Evolutionary conservation across 2,113 vertebrate genomes (phyloP).

Genomic region (Oreotrochilus melanogaster): DNA sequence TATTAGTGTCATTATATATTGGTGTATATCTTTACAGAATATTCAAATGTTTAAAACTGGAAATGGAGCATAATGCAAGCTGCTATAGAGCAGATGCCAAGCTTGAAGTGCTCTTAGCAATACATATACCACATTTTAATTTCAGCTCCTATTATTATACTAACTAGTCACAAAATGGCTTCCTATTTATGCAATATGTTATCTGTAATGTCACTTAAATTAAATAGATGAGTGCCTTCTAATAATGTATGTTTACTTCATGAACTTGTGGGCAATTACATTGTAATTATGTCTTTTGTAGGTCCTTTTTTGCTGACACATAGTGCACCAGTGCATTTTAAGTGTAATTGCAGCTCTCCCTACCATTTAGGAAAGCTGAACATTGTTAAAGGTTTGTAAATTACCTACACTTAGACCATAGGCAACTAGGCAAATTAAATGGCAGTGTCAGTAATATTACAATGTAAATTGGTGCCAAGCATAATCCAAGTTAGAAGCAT

Average conservation of each 20-base stretch:
- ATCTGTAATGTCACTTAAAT: constrained; percentile 81
- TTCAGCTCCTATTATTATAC: constrained; percentile 78
- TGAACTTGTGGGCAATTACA: constrained; percentile 84
- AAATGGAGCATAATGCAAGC: constrained; percentile 54
- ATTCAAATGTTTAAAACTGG: constrained; percentile 57
- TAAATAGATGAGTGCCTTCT: constrained; percentile 81
- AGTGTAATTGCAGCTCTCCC: constrained; percentile 83
- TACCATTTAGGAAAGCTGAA: constrained; percentile 81
- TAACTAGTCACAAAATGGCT: constrained; percentile 80
- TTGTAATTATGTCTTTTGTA: constrained; percentile 85
- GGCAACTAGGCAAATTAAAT: constrained; percentile 79
- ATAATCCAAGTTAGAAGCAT: constrained; percentile 69
- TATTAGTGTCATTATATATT: background rate
- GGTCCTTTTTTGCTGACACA: constrained; percentile 82
- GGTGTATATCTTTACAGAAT: constrained; percentile 30
- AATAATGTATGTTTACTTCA: constrained; percentile 86
- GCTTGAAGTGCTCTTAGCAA: constrained; percentile 71
- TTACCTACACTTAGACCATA: constrained; percentile 84
- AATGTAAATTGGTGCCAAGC: constrained; percentile 71
- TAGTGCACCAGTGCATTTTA: constrained; percentile 79
- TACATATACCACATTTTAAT: constrained; percentile 76
- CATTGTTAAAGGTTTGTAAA: constrained; percentile 83
- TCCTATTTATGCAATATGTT: constrained; percentile 81
- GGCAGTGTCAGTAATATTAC: constrained; percentile 78
- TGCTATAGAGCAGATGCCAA: constrained; percentile 64